phyloP scores from a whole-genome alignment of 37 sponge, comb jelly and placozoan genomes.

The Amphimedon queenslandica region DNA sequence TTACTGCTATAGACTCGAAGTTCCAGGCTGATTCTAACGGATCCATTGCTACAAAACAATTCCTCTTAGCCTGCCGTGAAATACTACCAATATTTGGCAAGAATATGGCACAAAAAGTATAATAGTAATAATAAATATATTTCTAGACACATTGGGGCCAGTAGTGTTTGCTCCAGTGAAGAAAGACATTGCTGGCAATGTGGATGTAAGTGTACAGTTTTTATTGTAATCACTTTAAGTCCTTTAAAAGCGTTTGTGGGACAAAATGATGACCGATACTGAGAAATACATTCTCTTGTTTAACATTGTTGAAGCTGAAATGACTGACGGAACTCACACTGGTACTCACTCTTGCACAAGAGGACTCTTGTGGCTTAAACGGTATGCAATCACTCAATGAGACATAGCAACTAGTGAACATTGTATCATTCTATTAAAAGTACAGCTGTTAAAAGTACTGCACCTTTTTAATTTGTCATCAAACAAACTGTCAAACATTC shows the following conservation, averaged over 20 bases:
- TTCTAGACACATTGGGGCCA: constrained; percentile 63
- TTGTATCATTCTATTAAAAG: no score
- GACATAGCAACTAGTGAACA: no score
- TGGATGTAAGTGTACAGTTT: constrained; percentile 22
- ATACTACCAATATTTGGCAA: constrained; percentile 72
- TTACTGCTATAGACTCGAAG: constrained; percentile 43
- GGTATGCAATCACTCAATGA: constrained; percentile 32
- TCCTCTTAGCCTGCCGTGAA: constrained; percentile 57
- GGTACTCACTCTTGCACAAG: constrained; percentile 58
- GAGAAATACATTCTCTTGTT: constrained; percentile 49
- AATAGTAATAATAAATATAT: no score
- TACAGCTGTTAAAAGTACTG: no score
- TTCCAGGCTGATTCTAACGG: constrained; percentile 46
- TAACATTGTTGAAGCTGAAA: constrained; percentile 71
- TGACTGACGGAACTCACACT: constrained; percentile 46
- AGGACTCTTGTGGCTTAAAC: constrained; percentile 85
- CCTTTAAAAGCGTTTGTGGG: constrained; percentile 42
- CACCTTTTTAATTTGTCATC: no score
- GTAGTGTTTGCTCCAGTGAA: constrained; percentile 73
- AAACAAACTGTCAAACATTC: no score
- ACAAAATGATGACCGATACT: constrained; percentile 35
- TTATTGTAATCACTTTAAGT: background rate
- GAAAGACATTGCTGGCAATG: constrained; percentile 74
- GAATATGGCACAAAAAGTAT: no score
- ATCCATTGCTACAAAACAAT: constrained; percentile 49